Percentiles rank a stretch among this genome's conserved stretches.
These are phyloP conservation scores for Aegypius monachus DNA, from an alignment of 2,113 vertebrate genomes.

Conservation along the genomic window DNA sequence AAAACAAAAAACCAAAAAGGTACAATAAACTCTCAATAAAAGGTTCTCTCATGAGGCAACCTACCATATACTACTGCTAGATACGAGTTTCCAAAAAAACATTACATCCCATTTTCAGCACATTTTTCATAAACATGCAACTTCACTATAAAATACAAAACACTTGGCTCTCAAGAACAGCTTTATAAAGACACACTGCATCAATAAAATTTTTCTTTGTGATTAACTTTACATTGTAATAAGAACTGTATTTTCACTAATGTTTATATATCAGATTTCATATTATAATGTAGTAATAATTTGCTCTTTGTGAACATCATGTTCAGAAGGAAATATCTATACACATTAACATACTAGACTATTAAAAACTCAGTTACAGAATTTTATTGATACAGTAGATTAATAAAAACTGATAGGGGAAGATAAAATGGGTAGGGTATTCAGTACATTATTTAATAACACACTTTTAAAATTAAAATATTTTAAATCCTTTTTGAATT, in stretches of 20 bases:
- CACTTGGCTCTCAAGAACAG: slow-evolving; percentile 80
- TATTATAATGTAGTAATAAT: slow-evolving; percentile 76
- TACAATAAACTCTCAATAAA: slow-evolving; percentile 78
- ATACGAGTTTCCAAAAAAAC: slow-evolving; percentile 76
- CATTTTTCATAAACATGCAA: slow-evolving; percentile 82
- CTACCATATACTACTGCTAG: slow-evolving; percentile 76
- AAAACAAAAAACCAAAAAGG: slow-evolving; percentile 68
- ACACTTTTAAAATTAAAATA: slow-evolving; percentile 85
- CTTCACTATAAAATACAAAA: slow-evolving; percentile 82
- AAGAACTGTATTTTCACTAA: slow-evolving; percentile 75
- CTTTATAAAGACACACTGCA: slow-evolving; percentile 83
- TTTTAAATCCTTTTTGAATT: slow-evolving; percentile 79
- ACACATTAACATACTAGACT: slow-evolving; percentile 82
- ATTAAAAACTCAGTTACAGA: slow-evolving; percentile 88
- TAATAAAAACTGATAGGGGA: slow-evolving; percentile 84
- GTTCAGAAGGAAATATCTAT: slow-evolving; percentile 77
- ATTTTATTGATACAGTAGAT: slow-evolving; percentile 95
- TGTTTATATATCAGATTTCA: slow-evolving; percentile 76
- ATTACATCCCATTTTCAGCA: slow-evolving; percentile 79
- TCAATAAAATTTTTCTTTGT: slow-evolving; percentile 81
- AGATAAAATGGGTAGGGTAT: slow-evolving; percentile 78
- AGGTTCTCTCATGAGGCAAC: slow-evolving; percentile 70
- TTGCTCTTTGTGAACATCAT: slow-evolving; percentile 76
- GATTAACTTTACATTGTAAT: slow-evolving; percentile 77
- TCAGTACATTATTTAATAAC: slow-evolving; percentile 85